phyloP scores from a whole-genome alignment of 1,140 invertebrate species.

The Rhynchophorus ferrugineus region DNA sequence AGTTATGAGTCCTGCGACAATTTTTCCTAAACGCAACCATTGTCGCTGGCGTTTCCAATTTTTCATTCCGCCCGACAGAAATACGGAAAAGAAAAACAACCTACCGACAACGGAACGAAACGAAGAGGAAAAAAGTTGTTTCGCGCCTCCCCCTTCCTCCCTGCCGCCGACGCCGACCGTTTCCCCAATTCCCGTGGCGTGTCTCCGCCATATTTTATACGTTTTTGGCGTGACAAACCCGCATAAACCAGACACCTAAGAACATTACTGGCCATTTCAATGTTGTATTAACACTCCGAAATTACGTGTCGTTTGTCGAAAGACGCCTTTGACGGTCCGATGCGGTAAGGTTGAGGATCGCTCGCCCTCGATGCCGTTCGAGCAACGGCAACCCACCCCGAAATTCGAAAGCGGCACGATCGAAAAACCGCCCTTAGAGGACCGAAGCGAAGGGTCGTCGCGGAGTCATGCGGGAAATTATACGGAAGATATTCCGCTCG shows the following conservation, averaged over 20 bases:
- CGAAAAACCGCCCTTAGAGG: constrained; percentile 17
- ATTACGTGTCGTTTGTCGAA: constrained; percentile 28
- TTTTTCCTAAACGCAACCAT: no score
- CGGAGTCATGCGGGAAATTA: constrained; percentile 15
- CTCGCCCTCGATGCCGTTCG: constrained; percentile 3
- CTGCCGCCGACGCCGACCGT: neutral
- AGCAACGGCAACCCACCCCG: constrained; percentile 20
- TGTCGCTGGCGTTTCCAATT: no score
- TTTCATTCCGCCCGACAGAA: no score
- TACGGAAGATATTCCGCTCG: constrained; percentile 23
- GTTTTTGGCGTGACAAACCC: constrained; percentile 30
- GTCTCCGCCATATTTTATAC: constrained; percentile 23
- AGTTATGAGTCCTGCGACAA: no score
- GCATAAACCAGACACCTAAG: constrained; percentile 38
- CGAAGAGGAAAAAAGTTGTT: neutral
- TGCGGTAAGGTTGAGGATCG: constrained; percentile 15
- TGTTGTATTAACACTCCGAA: constrained; percentile 40
- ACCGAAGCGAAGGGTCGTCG: neutral
- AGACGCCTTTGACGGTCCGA: constrained; percentile 6
- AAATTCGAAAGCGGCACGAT: neutral
- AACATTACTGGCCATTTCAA: constrained; percentile 41
- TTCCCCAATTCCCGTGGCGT: constrained; percentile 10
- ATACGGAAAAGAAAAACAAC: no score
- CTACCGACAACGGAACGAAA: no score
- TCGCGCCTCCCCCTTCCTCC: neutral